Conservation (phyloP, 2,797 vertebrate species). For the Potorous gilbertii region DNA sequence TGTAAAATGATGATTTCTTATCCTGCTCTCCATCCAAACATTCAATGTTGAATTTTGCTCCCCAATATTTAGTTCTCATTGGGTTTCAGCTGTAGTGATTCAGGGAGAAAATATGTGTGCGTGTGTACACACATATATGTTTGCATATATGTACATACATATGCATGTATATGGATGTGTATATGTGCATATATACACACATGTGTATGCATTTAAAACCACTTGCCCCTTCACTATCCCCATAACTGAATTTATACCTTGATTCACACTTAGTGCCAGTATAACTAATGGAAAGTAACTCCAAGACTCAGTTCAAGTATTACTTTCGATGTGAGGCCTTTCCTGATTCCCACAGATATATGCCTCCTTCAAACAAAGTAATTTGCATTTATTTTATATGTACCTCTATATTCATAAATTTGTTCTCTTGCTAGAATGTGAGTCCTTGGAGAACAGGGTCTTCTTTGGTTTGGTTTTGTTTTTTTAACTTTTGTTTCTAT, state of each 20-base stretch:
- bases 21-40: neutral
- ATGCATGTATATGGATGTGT: neutral
- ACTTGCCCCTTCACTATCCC: neutral
- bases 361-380: too few species aligned
- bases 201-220: neutral
- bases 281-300: neutral
- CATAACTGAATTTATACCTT: neutral
- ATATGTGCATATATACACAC: too few species aligned
- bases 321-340: too few species aligned
- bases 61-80: neutral
- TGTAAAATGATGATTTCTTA: neutral
- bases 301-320: too few species aligned
- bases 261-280: neutral
- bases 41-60: neutral
- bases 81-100: neutral
- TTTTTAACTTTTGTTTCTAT: neutral
- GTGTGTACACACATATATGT: too few species aligned
- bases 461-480: neutral
- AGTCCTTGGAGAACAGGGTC: neutral
- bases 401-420: neutral
- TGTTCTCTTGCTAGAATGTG: neutral
- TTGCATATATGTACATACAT: too few species aligned
- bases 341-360: too few species aligned
- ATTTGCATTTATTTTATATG: neutral
- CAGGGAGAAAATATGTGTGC: neutral